Base-by-base conservation (phyloP, 2,113 vertebrate genomes). In the Pachycephala philippinensis region DNA sequence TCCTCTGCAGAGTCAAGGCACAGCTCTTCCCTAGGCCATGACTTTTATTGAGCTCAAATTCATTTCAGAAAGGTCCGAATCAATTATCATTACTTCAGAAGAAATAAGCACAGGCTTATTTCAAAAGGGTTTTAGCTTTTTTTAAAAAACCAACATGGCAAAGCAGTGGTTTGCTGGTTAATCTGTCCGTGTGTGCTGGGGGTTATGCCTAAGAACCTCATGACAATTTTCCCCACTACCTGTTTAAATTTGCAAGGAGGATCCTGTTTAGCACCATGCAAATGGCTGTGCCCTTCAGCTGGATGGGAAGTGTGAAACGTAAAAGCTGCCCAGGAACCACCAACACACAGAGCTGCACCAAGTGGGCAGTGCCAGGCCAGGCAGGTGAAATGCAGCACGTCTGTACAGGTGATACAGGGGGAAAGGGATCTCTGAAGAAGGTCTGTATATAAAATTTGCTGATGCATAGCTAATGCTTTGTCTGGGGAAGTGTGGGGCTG, bases 51-150 rank as follows among this genome's bases (percentile, higher is more conserved):
- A 89, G 53, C 63, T 54, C 26, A 12, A 93, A 91, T 93, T 90
- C 27, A 54, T 95, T 94, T 68, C 65, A 31, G 65, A 44, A 37
- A 61, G 42, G 30, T 70, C 74, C 49, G 35, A 91, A 93, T 91
- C 78, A 49, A 88, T 92, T 95, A 71, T 26, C 61, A 30, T 79
- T 94, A 20, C 66, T 87, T 71, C 13, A 10, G n/a, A 86, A 93
- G 80, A 90, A 91, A 89, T 33, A 81, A 84, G 45, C 7, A 13
- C 15, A 15, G 50, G 14, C 37, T 85, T 78, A 20, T 69, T 95
- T 95, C 31, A 40, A 65, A 53, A 27, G 7, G 9, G 9, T 2
- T 82, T 86, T 74, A 74, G 22, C 28, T n/a, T 70, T 81, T 60
- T 68, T 4, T 3, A 22, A 86, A 65, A 33, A 82, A 21, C 2